Percentiles rank a stretch among this genome's conserved stretches.
These are phyloP conservation scores for Cephalopterus ornatus DNA, from an alignment of 2,113 vertebrate genomes.

Conservation along the genomic window DNA sequence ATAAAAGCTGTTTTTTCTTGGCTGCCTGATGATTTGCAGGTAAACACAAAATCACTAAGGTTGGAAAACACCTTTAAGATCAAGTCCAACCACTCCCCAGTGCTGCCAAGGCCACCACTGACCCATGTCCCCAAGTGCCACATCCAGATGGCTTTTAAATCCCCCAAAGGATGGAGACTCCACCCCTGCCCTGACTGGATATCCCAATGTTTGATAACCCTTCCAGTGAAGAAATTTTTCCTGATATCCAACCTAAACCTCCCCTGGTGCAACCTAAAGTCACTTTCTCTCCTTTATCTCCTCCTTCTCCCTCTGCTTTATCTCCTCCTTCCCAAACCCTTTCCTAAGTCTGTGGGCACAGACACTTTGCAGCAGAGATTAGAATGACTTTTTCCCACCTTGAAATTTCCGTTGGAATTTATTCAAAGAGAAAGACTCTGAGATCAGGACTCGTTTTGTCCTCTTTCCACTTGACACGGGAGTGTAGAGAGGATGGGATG, in stretches of 20 bases:
- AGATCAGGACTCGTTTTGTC: neutral
- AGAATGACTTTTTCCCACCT: neutral
- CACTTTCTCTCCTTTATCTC: neutral
- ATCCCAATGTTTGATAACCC: too few relatives aligned
- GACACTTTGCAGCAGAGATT: neutral
- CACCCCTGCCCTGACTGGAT: neutral
- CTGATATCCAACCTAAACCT: neutral
- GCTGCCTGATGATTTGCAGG: neutral
- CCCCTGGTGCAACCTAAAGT: neutral
- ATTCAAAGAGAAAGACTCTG: neutral
- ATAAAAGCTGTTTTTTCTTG: neutral
- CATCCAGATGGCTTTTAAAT: neutral
- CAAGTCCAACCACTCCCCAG: neutral
- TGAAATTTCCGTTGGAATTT: neutral
- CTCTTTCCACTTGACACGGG: accelerated
- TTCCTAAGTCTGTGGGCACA: neutral
- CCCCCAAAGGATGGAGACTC: neutral
- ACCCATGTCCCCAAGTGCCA: neutral
- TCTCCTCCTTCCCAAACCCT: neutral
- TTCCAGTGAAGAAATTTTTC: neutral
- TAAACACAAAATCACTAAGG: neutral
- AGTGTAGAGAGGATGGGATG: accelerated
- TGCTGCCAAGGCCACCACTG: neutral
- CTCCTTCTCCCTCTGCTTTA: neutral
- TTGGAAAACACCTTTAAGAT: neutral